Evolutionary conservation across 2,888 invertebrate species (phyloP).

Genomic region (Melitaea athalia): DNA sequence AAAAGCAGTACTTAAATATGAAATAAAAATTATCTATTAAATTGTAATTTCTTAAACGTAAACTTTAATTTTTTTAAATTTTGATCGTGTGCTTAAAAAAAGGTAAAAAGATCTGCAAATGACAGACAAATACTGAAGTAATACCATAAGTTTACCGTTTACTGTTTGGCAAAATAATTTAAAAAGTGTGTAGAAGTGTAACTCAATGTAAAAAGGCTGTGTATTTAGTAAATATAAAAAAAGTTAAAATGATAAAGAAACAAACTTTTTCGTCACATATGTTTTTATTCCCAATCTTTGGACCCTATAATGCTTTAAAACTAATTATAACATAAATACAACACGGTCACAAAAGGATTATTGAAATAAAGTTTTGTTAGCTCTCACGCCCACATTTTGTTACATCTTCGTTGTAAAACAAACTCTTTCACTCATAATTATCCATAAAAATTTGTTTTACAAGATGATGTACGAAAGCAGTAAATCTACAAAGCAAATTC

Average conservation of each 20-base stretch:
- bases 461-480: conserved; percentile 58
- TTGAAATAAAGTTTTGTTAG: conserved; percentile 60
- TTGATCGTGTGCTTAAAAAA: too few relatives aligned
- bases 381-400: conserved; percentile 48
- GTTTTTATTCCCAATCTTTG: conserved; percentile 88
- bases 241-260: conserved; percentile 55
- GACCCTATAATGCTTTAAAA: conserved; percentile 88
- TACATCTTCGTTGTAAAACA: conserved; percentile 56
- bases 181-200: neutral
- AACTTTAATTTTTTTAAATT: too few relatives aligned
- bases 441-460: conserved; percentile 57
- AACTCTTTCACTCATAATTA: conserved; percentile 46
- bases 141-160: too few relatives aligned
- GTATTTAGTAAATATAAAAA: neutral
- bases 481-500: conserved; percentile 70
- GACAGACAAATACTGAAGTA: too few relatives aligned
- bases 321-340: conserved; percentile 81
- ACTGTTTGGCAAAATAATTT: too few relatives aligned
- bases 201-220: neutral
- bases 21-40: too few relatives aligned
- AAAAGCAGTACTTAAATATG: too few relatives aligned
- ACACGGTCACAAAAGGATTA: conserved; percentile 73
- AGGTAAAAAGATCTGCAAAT: too few relatives aligned
- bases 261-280: conserved; percentile 82
- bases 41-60: too few relatives aligned